Conservation (phyloP, 2,888 invertebrate species). For the Torymus auratus region DNA sequence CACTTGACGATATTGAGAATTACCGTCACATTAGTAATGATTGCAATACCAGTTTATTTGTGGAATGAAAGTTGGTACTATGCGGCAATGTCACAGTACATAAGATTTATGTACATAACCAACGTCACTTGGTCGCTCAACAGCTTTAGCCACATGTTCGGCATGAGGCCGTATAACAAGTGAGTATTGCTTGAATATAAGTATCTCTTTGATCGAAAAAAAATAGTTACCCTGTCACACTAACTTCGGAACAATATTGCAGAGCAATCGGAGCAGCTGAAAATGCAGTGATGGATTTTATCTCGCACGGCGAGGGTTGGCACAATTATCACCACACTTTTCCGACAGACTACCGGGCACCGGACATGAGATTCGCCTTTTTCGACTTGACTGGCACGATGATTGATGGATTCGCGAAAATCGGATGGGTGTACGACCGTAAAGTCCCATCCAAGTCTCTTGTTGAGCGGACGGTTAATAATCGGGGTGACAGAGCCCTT, state of each 20-base stretch:
- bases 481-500: too few relatives aligned
- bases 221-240: too few relatives aligned
- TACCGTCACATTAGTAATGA: conserved; percentile 79
- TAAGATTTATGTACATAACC: conserved; percentile 81
- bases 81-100: conserved; percentile 81
- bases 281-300: conserved; percentile 67
- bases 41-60: conserved; percentile 81
- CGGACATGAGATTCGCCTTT: conserved; percentile 74
- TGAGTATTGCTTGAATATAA: too few relatives aligned
- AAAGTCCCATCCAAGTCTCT: too few relatives aligned
- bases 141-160: conserved; percentile 81
- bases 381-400: conserved; percentile 63
- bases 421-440: conserved; percentile 88
- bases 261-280: conserved; percentile 60
- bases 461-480: too few relatives aligned
- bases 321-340: conserved; percentile 80
- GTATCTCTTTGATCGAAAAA: too few relatives aligned
- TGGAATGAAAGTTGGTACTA: conserved; percentile 83
- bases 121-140: conserved; percentile 91
- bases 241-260: too few relatives aligned
- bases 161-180: conserved; percentile 58
- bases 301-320: conserved; percentile 77
- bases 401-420: conserved; percentile 82
- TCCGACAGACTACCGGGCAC: conserved; percentile 76
- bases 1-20: conserved; percentile 76